Percentiles rank a stretch among this genome's conserved stretches.
phyloP scores from a whole-genome alignment of 2,797 vertebrate species.

The Chromis chromis region DNA sequence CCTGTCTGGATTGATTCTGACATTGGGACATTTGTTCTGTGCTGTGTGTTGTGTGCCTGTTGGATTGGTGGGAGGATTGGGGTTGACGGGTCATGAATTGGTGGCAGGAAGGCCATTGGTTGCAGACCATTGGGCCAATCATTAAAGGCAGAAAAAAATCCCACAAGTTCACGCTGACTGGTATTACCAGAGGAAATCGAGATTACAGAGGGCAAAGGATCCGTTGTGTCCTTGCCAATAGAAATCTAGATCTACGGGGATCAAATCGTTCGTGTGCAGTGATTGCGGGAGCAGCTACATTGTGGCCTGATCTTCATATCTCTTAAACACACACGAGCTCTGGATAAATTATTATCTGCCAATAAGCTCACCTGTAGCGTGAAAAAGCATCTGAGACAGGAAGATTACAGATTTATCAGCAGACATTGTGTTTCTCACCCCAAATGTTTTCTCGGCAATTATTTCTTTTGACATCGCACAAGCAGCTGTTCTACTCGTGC shows the following conservation, averaged over 20 bases:
- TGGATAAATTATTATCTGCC: slow-evolving; percentile 12
- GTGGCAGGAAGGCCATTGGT: slow-evolving; percentile 81
- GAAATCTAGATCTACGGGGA: slow-evolving; percentile 64
- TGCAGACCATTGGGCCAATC: slow-evolving; percentile 84
- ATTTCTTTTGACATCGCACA: slow-evolving; percentile 53
- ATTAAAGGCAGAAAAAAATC: slow-evolving; percentile 82
- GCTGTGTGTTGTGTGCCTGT: slow-evolving; percentile 81
- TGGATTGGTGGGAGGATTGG: slow-evolving; percentile 87
- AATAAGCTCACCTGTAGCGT: slow-evolving; percentile 28
- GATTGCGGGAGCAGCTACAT: slow-evolving; percentile 40
- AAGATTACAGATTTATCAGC: slow-evolving; percentile 42
- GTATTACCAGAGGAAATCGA: slow-evolving; percentile 80
- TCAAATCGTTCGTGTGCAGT: slow-evolving; percentile 47
- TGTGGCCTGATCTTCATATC: slow-evolving; percentile 32
- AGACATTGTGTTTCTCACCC: slow-evolving; percentile 20
- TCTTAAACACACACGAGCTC: slow-evolving; percentile 13
- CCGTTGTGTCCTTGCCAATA: slow-evolving; percentile 73
- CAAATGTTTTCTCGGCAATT: slow-evolving; percentile 29
- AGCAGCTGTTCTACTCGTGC: slow-evolving; percentile 35
- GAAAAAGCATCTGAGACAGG: slow-evolving; percentile 31
- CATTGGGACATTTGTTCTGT: slow-evolving; percentile 81
- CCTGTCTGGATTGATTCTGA: slow-evolving; percentile 82
- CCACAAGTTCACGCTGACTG: slow-evolving; percentile 78
- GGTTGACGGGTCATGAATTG: slow-evolving; percentile 90
- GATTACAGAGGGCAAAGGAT: slow-evolving; percentile 74